Conservation (phyloP, 2,888 invertebrate genomes). For the Epiblema foenella region DNA sequence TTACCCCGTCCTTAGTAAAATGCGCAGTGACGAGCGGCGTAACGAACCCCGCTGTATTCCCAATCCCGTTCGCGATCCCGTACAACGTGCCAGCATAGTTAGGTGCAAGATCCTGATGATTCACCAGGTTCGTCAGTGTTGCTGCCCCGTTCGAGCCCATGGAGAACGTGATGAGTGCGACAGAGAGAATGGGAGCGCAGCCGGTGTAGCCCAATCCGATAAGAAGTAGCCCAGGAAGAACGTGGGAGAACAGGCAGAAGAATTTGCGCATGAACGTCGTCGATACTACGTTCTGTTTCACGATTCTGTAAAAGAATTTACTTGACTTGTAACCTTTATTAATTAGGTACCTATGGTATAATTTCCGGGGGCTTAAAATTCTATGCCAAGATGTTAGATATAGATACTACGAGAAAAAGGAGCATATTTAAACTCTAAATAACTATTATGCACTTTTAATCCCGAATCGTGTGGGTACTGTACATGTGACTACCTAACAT, state of each 20-base stretch:
- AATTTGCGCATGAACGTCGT: slow-evolving; percentile 86
- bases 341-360: too few relatives aligned
- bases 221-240: slow-evolving; percentile 81
- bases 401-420: too few relatives aligned
- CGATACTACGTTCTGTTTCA: slow-evolving; percentile 75
- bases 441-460: too few relatives aligned
- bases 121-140: slow-evolving; percentile 86
- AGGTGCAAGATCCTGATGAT: slow-evolving; percentile 90
- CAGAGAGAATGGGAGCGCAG: slow-evolving; percentile 86
- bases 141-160: slow-evolving; percentile 88
- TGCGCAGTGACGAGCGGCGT: slow-evolving; percentile 89
- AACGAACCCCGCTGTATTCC: slow-evolving; percentile 89
- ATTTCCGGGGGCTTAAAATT: too few relatives aligned
- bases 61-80: slow-evolving; percentile 90
- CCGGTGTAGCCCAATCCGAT: slow-evolving; percentile 85
- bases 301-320: slow-evolving; percentile 70
- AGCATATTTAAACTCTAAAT: too few relatives aligned
- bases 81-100: slow-evolving; percentile 91
- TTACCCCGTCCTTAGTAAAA: slow-evolving; percentile 85
- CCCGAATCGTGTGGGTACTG: background rate
- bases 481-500: slow-evolving; percentile 21
- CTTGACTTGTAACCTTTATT: too few relatives aligned
- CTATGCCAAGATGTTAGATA: too few relatives aligned
- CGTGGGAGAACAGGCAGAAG: slow-evolving; percentile 87
- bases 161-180: slow-evolving; percentile 88